Evolutionary conservation across 2,113 vertebrate genomes (phyloP).

Genomic region (Uria aalge): DNA sequence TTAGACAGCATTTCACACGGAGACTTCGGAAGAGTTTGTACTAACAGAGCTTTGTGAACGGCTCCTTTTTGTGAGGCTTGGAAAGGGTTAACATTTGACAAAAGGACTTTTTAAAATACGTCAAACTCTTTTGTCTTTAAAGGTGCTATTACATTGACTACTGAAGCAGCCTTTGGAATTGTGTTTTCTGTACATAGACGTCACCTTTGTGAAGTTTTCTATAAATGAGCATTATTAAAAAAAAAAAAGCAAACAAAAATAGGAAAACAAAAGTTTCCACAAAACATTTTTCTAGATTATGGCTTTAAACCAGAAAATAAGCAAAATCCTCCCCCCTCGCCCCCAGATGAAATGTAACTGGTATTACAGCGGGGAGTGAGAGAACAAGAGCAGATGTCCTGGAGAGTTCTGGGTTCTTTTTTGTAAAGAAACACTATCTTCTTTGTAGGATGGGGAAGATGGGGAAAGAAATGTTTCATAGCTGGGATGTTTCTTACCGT

Average conservation of each 20-base stretch:
- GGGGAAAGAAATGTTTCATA: not conserved
- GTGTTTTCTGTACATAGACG: slow-evolving; percentile 69
- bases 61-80: slow-evolving; percentile 13
- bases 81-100: slow-evolving; percentile 21
- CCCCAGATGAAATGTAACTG: not conserved
- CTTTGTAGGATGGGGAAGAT: not conserved
- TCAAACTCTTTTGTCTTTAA: slow-evolving; percentile 68
- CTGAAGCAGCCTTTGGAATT: slow-evolving; percentile 71
- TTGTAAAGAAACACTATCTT: slow-evolving; percentile 29
- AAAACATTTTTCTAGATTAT: slow-evolving; percentile 69
- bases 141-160: slow-evolving; percentile 86
- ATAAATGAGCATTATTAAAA: slow-evolving; percentile 70
- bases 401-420: slow-evolving; percentile 7
- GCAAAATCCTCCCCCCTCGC: not conserved
- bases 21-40: slow-evolving; percentile 44
- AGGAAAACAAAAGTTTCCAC: slow-evolving; percentile 26
- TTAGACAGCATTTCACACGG: not conserved
- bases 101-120: slow-evolving; percentile 53
- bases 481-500: not conserved
- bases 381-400: slow-evolving; percentile 13
- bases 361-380: not conserved
- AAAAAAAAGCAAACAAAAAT: slow-evolving; percentile 24
- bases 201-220: slow-evolving; percentile 76
- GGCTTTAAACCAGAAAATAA: slow-evolving; percentile 70
- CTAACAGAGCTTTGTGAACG: not conserved